Evolutionary conservation across 2,888 invertebrate species (phyloP), one percentile per base, ranked within the genome.

Genomic region (Esperia sulphurella): DNA sequence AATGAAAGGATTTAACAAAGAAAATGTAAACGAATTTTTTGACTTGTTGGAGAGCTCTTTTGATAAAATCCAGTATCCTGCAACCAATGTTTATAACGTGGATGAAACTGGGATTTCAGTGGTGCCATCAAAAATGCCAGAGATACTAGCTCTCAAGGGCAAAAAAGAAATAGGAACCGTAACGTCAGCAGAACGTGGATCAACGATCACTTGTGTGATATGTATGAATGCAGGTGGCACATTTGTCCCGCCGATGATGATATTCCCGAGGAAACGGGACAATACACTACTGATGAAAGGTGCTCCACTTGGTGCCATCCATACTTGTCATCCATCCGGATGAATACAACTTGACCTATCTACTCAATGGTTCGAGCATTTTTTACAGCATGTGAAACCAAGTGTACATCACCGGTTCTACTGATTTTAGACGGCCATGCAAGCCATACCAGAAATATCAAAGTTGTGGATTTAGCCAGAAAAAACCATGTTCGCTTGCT

Each of bases 21-120:
- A 8, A 33, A 33, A 9, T 9, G 33, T 33, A 8, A 33, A 8
- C 3, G 9, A 9, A 33, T 33, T 33, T 33, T 33, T 33, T 9
- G 10, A 33, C 6, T 9, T 33, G 3, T 9, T 33, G 10, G 33
- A 33, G 10, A 10, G 10, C 30, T 5, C 30, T 30, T 7, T 30
- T 5, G 30, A 30, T 8, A 30, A 30, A 8, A 7, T 7, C 30
- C 5, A 30, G 30, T 30, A 30, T 30, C 5, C 30, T 30, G 30
- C 30, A 30, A 30, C 5, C 30, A 30, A 30, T 8, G 8, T 30
- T 30, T 30, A 30, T 8, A 30, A 74, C 49, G 66, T 74, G 0
- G 71, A 77, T 49, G 75, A 76, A 56, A 73, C 71, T n/a, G 75
- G 75, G 7, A 51, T 79, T 9, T 52, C 65, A 28, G 59, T 67